Base-by-base conservation (phyloP, 2,888 invertebrate genomes). In the Endotricha flammealis region DNA sequence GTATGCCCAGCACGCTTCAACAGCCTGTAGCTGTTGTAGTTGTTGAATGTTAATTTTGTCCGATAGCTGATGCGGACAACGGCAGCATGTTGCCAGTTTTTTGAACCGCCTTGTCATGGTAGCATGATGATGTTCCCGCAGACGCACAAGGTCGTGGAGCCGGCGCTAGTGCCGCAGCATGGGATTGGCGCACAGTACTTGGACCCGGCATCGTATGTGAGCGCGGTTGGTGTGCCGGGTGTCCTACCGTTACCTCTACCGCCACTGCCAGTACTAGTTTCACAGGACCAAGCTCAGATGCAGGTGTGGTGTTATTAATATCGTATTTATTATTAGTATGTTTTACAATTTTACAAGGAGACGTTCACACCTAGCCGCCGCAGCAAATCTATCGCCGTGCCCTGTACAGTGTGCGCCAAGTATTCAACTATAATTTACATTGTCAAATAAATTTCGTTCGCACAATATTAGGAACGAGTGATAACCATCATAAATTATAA, bases 101-200 rank as follows among this genome's bases (percentile, higher is more conserved):
- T 39, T 35, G 39, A 46, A 32, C 39, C 30, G 20, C 36, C 34
- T 33, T 42, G 36, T 41, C 36, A 50, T 29, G 29, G 22, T 29
- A 35, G 11, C 38, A 31, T 46, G 39, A 48, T 53, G 46, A 45
- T 56, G 47, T 50, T 46, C 38, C 48, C 42, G 34, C 57, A 59
- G 57, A 29, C 44, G 12, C 46, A 43, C 2, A 70, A 63, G 46
- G 27, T 16, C 0, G 3, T 37, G 2, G 67, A 67, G 14, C 25
- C 55, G 0, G 12, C 70, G 1, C 58, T 81, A 12, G 64, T 73
- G 22, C 78, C 87, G 5, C 81, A 79, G 44, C 75, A 75, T 47
- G 60, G 57, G 3, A 75, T 82, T 3, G 82, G 78, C 1, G 60
- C 75, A 1, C 80, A 82, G 53, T 85, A 69, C 49, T 40, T 83